Percentiles rank a stretch among this genome's conserved stretches.
phyloP scores from a whole-genome alignment of 2,113 vertebrate genomes.

The Poeciliopsis retropinna region DNA sequence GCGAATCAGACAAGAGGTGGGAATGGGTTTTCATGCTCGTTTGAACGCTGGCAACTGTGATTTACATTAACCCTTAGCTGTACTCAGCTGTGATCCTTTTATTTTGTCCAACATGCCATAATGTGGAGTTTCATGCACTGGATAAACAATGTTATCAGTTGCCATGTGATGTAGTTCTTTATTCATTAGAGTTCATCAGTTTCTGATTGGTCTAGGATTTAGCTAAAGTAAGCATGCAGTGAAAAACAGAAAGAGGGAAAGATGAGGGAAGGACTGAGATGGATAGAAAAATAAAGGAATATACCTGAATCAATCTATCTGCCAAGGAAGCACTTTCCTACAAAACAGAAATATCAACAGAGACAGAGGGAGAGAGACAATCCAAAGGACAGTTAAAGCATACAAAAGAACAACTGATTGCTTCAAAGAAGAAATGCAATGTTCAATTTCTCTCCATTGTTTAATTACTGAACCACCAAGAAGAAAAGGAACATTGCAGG shows the following conservation, averaged over 20 bases:
- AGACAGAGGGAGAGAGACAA: constrained; percentile 82
- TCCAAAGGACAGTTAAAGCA: constrained; percentile 79
- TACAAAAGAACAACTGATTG: constrained; percentile 77
- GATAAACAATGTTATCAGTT: constrained; percentile 7
- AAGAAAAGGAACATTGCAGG: constrained; percentile 81
- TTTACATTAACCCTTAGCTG: constrained; percentile 17
- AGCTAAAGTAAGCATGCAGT: constrained; percentile 70
- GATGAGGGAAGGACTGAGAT: constrained; percentile 21
- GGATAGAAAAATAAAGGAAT: constrained; percentile 73
- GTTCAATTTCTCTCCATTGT: constrained; percentile 80
- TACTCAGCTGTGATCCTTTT: constrained; percentile 13
- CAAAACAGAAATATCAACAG: constrained; percentile 90
- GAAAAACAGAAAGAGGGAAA: constrained; percentile 30
- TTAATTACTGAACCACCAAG: constrained; percentile 2
- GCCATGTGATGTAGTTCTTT: constrained; percentile 22
- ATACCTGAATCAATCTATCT: constrained; percentile 99
- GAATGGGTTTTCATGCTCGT: constrained; percentile 63
- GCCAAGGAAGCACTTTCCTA: constrained; percentile 99
- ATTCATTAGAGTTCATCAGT: background rate
- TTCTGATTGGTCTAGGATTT: constrained; percentile 6
- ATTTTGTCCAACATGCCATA: constrained; percentile 28
- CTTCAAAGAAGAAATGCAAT: constrained; percentile 77
- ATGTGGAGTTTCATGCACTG: constrained; percentile 62
- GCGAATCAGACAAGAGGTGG: constrained; percentile 45
- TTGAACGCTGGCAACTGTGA: constrained; percentile 28